phyloP scores from a whole-genome alignment of 1,140 invertebrate species.

The Drosophila guanche region DNA sequence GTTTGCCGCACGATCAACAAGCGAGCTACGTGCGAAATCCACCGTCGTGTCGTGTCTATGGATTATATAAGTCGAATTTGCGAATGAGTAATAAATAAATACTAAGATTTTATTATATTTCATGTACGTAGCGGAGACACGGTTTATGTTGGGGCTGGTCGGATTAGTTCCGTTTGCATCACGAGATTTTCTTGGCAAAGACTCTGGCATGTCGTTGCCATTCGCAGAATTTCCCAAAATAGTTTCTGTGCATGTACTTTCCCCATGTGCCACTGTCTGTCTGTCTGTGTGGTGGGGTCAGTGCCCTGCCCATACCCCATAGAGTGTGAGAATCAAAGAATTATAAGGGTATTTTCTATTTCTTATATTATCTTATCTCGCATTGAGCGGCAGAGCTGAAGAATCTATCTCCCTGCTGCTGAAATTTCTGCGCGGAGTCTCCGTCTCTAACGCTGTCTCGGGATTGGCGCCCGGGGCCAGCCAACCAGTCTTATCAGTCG shows the following conservation, averaged over 20 bases:
- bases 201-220: conserved; percentile 5
- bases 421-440: conserved; percentile 5
- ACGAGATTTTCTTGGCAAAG: conserved; percentile 70
- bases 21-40: conserved; percentile 25
- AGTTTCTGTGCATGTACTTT: not conserved
- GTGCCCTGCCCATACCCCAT: conserved; percentile 29
- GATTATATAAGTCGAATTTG: conserved; percentile 28
- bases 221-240: conserved; percentile 43
- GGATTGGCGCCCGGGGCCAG: conserved; percentile 30
- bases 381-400: conserved; percentile 2
- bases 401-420: conserved; percentile 4
- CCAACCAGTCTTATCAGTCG: conserved; percentile 25
- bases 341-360: not conserved
- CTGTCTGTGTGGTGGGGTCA: conserved; percentile 54
- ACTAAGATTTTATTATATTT: conserved; percentile 1
- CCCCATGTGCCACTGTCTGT: conserved; percentile 8
- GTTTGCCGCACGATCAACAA: not conserved
- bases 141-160: conserved; percentile 9
- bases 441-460: not conserved
- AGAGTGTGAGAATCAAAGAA: not conserved
- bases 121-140: not conserved
- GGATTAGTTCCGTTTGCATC: conserved; percentile 44
- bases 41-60: conserved; percentile 12
- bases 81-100: conserved; percentile 28
- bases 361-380: no score